Conservation (phyloP, 2,797 vertebrate species). For the Liasis olivaceus region DNA sequence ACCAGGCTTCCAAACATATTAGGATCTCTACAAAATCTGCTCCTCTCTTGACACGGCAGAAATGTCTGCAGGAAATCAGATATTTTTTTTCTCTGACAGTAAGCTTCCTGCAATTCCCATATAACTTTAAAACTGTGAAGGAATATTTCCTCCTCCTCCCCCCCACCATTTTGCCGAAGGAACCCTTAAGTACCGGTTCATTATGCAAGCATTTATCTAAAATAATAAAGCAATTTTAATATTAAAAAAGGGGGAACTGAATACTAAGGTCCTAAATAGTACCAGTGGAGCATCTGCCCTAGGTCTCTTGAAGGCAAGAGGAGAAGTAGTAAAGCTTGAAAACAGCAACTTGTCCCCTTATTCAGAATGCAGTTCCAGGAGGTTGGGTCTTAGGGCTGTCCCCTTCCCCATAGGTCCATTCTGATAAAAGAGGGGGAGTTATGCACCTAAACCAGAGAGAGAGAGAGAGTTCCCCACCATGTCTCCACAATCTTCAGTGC, state of each 20-base stretch:
- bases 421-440: not conserved
- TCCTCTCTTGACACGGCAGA: not conserved
- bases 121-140: not conserved
- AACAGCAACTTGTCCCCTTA: not conserved
- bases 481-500: not conserved
- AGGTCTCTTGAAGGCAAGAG: not conserved
- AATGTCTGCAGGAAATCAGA: not conserved
- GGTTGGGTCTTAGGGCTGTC: not conserved
- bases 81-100: accelerated
- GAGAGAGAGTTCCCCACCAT: not conserved
- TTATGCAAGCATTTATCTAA: not conserved
- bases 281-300: not conserved
- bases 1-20: not conserved
- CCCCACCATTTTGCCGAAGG: not conserved
- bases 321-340: not conserved
- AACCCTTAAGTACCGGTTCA: no score
- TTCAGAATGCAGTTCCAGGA: not conserved
- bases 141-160: not conserved
- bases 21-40: not conserved
- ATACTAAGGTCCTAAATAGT: not conserved
- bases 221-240: not conserved
- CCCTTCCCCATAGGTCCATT: not conserved
- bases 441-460: not conserved
- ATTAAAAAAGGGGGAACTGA: not conserved
- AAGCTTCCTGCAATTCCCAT: not conserved